A percentile compares a stretch with the other conserved stretches of the same genome.
phyloP scores from a whole-genome alignment of 2,888 invertebrate species.

The Carabus problematicus region DNA sequence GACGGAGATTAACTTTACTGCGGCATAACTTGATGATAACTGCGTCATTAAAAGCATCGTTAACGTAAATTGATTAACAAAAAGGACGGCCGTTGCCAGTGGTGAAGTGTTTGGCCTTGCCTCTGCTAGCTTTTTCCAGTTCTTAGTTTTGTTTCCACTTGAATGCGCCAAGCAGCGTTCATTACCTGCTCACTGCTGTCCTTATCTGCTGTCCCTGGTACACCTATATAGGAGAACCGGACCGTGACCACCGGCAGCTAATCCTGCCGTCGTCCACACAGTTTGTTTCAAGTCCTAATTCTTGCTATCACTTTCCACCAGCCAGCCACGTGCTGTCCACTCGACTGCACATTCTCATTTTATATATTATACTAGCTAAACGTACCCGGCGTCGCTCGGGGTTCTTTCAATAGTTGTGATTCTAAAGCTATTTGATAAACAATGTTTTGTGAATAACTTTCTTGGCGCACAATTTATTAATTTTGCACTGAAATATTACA shows the following conservation, averaged over 20 bases:
- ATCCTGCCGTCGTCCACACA: constrained; percentile 57
- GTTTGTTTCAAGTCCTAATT: constrained; percentile 59
- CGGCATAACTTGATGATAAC: constrained; percentile 52
- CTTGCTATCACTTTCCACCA: constrained; percentile 59
- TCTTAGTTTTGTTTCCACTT: constrained; percentile 16
- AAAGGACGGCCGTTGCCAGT: constrained; percentile 43
- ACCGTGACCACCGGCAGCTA: constrained; percentile 48
- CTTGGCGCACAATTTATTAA: too few relatives aligned
- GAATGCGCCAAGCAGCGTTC: constrained; percentile 30
- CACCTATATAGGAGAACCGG: constrained; percentile 34
- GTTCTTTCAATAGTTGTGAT: too few relatives aligned
- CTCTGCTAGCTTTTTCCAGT: constrained; percentile 12
- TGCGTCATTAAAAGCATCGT: constrained; percentile 55
- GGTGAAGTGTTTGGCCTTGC: constrained; percentile 4
- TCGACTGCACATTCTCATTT: constrained; percentile 41
- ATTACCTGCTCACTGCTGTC: constrained; percentile 11
- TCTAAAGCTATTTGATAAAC: too few relatives aligned
- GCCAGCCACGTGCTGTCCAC: constrained; percentile 54
- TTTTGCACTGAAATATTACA: too few relatives aligned
- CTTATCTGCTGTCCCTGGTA: constrained; percentile 47
- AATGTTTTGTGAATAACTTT: too few relatives aligned
- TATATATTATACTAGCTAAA: too few relatives aligned
- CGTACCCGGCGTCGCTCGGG: too few relatives aligned
- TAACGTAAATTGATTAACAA: constrained; percentile 55
- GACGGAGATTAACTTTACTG: constrained; percentile 41